Conservation (phyloP, 2,888 invertebrate genomes). For the Oligia strigilis region DNA sequence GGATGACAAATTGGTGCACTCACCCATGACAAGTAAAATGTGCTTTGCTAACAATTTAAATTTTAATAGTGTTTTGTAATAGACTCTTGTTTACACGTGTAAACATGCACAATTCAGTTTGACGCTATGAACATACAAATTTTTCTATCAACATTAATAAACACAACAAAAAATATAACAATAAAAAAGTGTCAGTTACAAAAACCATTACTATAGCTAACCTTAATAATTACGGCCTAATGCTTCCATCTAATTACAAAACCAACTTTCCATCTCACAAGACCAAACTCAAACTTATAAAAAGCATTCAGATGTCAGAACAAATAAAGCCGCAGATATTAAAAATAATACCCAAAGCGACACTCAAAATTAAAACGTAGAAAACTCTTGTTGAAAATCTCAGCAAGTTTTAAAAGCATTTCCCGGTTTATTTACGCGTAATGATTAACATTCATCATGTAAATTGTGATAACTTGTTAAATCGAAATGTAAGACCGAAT, state of each 20-base stretch:
- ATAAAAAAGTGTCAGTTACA: no score
- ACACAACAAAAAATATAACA: neutral
- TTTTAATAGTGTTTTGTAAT: neutral
- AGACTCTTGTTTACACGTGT: neutral
- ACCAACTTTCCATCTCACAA: slow-evolving; percentile 12
- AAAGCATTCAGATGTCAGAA: slow-evolving; percentile 55
- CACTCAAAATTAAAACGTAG: slow-evolving; percentile 71
- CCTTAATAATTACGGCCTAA: no score
- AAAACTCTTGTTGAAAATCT: slow-evolving; percentile 67
- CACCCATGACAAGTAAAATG: neutral
- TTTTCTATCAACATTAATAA: neutral
- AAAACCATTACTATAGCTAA: neutral
- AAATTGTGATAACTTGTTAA: slow-evolving; percentile 86
- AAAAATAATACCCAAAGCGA: slow-evolving; percentile 64
- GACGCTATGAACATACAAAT: neutral
- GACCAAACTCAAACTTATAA: slow-evolving; percentile 39
- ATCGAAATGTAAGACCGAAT: slow-evolving; percentile 78
- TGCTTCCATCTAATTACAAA: neutral
- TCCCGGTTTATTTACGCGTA: slow-evolving; percentile 81
- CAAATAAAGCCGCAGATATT: slow-evolving; percentile 57
- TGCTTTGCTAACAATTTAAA: neutral
- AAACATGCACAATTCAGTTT: neutral
- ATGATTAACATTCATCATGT: slow-evolving; percentile 85
- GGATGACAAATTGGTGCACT: neutral
- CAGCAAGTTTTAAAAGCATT: slow-evolving; percentile 77